Evolutionary conservation across 2,113 vertebrate species (phyloP).

Genomic region (Syngnathoides biaculeatus): DNA sequence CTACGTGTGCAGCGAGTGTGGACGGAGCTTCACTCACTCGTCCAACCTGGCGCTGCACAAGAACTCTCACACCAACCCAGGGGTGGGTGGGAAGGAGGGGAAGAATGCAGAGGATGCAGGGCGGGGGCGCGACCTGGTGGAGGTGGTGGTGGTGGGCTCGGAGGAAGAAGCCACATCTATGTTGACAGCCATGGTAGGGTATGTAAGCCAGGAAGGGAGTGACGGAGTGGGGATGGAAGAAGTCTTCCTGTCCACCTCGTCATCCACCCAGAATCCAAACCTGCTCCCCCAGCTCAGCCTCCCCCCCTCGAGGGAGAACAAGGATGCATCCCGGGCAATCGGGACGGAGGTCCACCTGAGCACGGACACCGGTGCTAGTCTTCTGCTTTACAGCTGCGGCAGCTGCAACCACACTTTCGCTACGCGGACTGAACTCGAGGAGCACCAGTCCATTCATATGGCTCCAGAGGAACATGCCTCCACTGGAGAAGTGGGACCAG

Average conservation of each 20-base stretch:
- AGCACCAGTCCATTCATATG: constrained; percentile 75
- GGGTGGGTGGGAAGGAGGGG: constrained; percentile 43
- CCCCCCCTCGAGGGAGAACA: constrained; percentile 38
- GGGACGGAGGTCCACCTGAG: constrained; percentile 71
- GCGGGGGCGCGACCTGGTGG: constrained; percentile 41
- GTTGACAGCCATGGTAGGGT: constrained; percentile 73
- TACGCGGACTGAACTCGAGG: constrained; percentile 72
- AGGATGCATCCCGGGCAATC: constrained; percentile 50
- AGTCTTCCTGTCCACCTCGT: constrained; percentile 69
- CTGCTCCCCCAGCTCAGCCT: constrained; percentile 64
- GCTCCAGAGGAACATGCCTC: constrained; percentile 30
- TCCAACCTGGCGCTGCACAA: constrained; percentile 82
- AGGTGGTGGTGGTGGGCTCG: constrained; percentile 59
- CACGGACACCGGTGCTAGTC: constrained; percentile 67
- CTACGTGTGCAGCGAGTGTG: constrained; percentile 68
- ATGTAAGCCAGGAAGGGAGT: constrained; percentile 68
- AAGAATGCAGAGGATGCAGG: constrained; percentile 39
- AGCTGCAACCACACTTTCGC: constrained; percentile 77
- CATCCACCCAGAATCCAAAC: constrained; percentile 41
- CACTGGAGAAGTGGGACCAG: constrained; percentile 30
- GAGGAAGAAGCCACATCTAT: constrained; percentile 64
- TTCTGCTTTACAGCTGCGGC: constrained; percentile 77
- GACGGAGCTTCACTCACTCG: constrained; percentile 85
- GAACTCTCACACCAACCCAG: constrained; percentile 68
- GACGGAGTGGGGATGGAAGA: constrained; percentile 70